Evolutionary conservation across 2,888 invertebrate genomes (phyloP), one percentile per base, ranked within the genome.

Genomic region (Caenorhabditis afra): DNA sequence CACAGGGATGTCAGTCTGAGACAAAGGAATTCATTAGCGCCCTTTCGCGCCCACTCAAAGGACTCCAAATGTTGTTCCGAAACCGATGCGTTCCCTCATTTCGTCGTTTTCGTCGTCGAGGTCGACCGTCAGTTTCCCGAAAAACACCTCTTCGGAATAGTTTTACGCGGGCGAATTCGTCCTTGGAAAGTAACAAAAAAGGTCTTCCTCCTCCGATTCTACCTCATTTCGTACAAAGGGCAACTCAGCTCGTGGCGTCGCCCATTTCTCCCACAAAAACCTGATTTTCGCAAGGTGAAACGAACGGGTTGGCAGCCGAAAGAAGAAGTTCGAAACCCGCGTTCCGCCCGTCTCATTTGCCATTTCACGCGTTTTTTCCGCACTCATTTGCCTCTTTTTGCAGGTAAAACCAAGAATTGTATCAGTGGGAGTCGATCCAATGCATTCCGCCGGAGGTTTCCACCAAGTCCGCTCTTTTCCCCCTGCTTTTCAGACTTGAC

Each of bases 391-490:
- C 45, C 14, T 1, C 22, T 47, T 16, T 37, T 70, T 77, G 11
- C 67, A 77, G 81, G 81, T 68, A 66, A 22, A 77, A 81, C 81
- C 81, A 81, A 81, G 81, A 81, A 81, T 78, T 81, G 81, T 81
- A 81, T 78, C 81, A 65, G 58, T 70, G 64, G 79, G 74, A 70
- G 79, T 22, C 57, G 50, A 57, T 64, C 70, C 67, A 62, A 76
- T 76, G 76, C 66, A 18, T 55, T 53, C 35, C 61, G n/a, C 44
- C 45, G 59, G 35, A n/a, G 49, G 73, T 73, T 62, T 20, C 11
- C 47, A 47, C 47, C n/a, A 11, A 53, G 37, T n/a, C 45, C 29
- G 29, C 11, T 29, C 35, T 16, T n/a, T 52, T 14, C 11, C 35
- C 14, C 35, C 3, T n/a, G 4, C 16, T 45, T 7, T n/a, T n/a